Base-by-base conservation (phyloP, 2,888 invertebrate genomes). In the Lithophane semibrunnea region DNA sequence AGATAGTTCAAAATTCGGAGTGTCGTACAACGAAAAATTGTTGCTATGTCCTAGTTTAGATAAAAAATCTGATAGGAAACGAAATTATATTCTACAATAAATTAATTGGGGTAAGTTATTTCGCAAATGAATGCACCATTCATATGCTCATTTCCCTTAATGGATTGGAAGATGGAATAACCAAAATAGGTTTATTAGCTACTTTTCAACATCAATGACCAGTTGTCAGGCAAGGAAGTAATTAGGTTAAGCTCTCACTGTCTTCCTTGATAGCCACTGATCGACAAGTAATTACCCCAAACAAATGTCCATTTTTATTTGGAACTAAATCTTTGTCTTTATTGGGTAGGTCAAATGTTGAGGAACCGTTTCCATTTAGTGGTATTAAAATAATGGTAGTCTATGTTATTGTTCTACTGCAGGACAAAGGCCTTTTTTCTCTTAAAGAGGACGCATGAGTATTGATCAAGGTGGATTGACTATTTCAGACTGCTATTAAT, bases 151-250 rank as follows among this genome's bases (percentile, higher is more conserved):
- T 86, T 88, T 77, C 44, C 77, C 75, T 63, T 89, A 91, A 90
- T 91, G 90, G 90, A 91, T 89, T 89, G 82, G 85, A 80, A 84
- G 81, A 78, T 80, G 76, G 69, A 80, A 80, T 80, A 76, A 68
- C 73, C 61, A 77, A 90, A 89, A 82, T 86, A 83, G 88, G 84
- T 83, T 86, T 80, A 88, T 80, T 83, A 66, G 78, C 80, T 75
- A 69, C 80, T 85, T 84, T 85, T 68, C 67, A 77, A 81, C 80
- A 78, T 86, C 80, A 83, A 91, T 89, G 86, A 83, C 74, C 75
- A 71, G 79, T 88, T 82, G 91, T 90, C 91, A 91, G 90, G 91
- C 91, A 88, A 91, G 75, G 69, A 75, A 81, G 86, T 88, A 87
- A 91, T 91, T 89, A 88, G 85, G 85, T 79, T 79, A 84, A 88